phyloP scores from a whole-genome alignment of 2,113 vertebrate genomes.

The Poecile atricapillus region DNA sequence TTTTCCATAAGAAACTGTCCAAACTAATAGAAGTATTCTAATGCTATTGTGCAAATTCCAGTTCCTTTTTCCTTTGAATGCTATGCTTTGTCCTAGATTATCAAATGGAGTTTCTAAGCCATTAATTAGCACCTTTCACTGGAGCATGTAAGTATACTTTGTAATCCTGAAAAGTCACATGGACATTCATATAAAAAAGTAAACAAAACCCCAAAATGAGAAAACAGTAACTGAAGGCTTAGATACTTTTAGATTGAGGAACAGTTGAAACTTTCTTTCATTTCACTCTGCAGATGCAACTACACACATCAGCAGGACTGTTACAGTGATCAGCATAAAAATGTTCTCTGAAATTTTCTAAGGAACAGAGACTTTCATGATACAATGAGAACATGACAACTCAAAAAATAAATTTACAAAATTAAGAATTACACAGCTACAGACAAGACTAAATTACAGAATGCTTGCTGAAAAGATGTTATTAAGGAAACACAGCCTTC shows the following conservation, averaged over 20 bases:
- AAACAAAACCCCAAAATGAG: not conserved
- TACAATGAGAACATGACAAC: not conserved
- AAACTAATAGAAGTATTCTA: not conserved
- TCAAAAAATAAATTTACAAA: not conserved
- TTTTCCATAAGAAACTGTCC: not conserved
- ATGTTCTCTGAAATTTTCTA: not conserved
- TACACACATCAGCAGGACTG: not conserved
- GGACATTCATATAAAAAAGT: not conserved
- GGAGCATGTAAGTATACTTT: not conserved
- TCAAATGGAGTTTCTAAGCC: not conserved
- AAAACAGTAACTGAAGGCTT: not conserved
- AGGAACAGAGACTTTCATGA: not conserved
- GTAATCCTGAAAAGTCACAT: not conserved
- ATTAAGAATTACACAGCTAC: not conserved
- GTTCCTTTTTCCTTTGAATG: constrained; percentile 22
- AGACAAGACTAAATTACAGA: not conserved
- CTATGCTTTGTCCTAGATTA: not conserved
- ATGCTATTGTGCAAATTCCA: not conserved
- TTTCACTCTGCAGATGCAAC: not conserved
- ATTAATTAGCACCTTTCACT: not conserved
- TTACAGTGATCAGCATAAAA: not conserved
- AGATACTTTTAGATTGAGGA: not conserved
- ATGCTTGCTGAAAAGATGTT: not conserved
- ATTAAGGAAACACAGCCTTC: not conserved
- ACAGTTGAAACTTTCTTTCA: not conserved